Conservation (phyloP, 2,888 invertebrate species). For the Coelinius sp. region DNA sequence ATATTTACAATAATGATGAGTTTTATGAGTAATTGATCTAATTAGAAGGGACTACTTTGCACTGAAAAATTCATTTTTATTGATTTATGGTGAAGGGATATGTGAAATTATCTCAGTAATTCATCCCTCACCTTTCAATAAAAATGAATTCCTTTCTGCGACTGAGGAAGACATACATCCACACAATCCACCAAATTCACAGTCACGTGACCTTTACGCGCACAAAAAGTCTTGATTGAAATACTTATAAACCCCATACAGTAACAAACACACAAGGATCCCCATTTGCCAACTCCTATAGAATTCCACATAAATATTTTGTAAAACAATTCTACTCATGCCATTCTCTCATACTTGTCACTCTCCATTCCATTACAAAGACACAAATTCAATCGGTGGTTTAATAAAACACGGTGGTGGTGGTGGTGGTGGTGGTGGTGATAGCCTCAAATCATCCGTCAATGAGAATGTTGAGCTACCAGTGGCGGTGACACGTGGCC, state of each 20-base stretch:
- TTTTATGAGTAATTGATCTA: slow-evolving; percentile 5
- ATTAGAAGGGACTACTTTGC: neutral
- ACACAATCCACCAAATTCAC: neutral
- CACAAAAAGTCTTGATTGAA: neutral
- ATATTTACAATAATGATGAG: slow-evolving; percentile 25
- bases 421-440: slow-evolving; percentile 73
- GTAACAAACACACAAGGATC: neutral
- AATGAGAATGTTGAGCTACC: slow-evolving; percentile 90
- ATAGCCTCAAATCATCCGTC: slow-evolving; percentile 73
- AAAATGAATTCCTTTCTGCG: neutral
- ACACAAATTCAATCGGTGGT: slow-evolving; percentile 75
- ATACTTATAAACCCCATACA: neutral
- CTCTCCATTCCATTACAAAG: slow-evolving; percentile 70
- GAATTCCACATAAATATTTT: too few species aligned
- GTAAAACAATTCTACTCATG: too few species aligned
- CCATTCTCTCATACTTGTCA: neutral
- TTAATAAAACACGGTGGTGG: slow-evolving; percentile 75
- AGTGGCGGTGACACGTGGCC: slow-evolving; percentile 88
- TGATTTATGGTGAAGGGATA: neutral
- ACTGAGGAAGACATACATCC: slow-evolving; percentile 7
- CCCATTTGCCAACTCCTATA: neutral
- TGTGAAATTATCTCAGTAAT: neutral
- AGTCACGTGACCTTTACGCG: neutral
- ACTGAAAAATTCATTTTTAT: neutral
- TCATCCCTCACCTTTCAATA: neutral